Evolutionary conservation across 2,888 invertebrate genomes (phyloP).

Genomic region (Cerastis rubricosa): DNA sequence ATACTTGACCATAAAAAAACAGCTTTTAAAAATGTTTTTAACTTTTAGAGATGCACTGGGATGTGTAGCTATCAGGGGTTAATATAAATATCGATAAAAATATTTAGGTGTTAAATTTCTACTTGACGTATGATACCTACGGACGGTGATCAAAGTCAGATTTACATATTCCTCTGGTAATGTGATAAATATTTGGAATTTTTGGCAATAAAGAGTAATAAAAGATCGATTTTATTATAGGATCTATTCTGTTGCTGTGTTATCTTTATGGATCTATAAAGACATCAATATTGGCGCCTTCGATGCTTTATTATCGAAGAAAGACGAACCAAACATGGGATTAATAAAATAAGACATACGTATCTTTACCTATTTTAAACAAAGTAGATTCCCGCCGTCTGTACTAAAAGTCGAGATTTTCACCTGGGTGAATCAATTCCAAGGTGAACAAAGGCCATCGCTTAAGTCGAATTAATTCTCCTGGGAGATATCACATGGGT

Average conservation of each 20-base stretch:
- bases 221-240: slow-evolving; percentile 32
- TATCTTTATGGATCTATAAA: slow-evolving; percentile 34
- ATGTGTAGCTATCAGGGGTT: neutral
- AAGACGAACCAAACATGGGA: neutral
- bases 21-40: neutral
- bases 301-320: neutral
- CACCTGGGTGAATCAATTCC: too few species aligned
- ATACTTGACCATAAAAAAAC: neutral
- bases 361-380: too few species aligned
- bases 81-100: slow-evolving; percentile 28
- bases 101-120: slow-evolving; percentile 30
- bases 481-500: too few species aligned
- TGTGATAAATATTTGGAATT: slow-evolving; percentile 35
- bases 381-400: too few species aligned
- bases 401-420: too few species aligned
- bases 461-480: too few species aligned
- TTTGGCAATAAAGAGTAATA: slow-evolving; percentile 17
- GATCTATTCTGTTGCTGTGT: slow-evolving; percentile 20
- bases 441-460: too few species aligned
- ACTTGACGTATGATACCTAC: slow-evolving; percentile 60
- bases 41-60: neutral
- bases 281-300: slow-evolving; percentile 21
- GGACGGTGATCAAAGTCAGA: slow-evolving; percentile 11
- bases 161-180: slow-evolving; percentile 41
- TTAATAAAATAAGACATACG: neutral